Percentiles rank a stretch among this genome's conserved stretches.
Evolutionary conservation across 2,888 invertebrate genomes (phyloP).

Genomic region (Pyrgus malvae): DNA sequence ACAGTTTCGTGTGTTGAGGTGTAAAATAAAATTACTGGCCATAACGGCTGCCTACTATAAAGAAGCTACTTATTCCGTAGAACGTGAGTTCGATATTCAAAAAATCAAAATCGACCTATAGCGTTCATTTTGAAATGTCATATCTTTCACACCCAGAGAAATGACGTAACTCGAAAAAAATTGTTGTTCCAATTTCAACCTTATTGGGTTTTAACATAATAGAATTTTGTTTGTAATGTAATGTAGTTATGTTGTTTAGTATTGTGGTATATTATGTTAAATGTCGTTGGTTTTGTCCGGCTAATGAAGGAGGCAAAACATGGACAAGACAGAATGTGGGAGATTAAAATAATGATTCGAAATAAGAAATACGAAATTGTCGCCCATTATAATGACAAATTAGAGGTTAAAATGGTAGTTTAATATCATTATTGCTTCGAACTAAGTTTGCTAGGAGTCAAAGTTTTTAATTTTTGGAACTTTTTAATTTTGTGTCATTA

Average conservation of each 20-base stretch:
- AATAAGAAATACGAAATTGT: slow-evolving; percentile 4
- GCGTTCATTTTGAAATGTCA: slow-evolving; percentile 67
- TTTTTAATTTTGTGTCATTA: too few relatives aligned
- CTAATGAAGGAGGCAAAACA: slow-evolving; percentile 63
- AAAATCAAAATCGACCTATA: slow-evolving; percentile 55
- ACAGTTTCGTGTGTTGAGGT: slow-evolving; percentile 18
- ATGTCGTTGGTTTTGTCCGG: slow-evolving; percentile 75
- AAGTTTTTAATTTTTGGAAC: too few relatives aligned
- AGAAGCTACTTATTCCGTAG: slow-evolving; percentile 24
- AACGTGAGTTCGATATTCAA: slow-evolving; percentile 46
- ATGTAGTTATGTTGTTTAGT: slow-evolving; percentile 40
- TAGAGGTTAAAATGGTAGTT: neutral
- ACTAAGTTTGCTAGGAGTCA: too few relatives aligned
- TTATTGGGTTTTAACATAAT: slow-evolving; percentile 5
- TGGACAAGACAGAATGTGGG: slow-evolving; percentile 36
- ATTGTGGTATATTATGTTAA: slow-evolving; percentile 49
- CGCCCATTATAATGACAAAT: slow-evolving; percentile 19
- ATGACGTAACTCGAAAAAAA: slow-evolving; percentile 35
- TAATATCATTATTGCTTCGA: neutral
- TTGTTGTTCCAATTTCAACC: slow-evolving; percentile 29
- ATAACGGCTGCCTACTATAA: slow-evolving; percentile 21
- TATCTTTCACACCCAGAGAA: slow-evolving; percentile 63
- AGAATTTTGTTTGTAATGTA: slow-evolving; percentile 12
- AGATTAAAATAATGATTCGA: slow-evolving; percentile 20
- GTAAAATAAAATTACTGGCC: slow-evolving; percentile 25